Base-by-base conservation (phyloP, 2,888 invertebrate genomes). In the Macrosoma leucophasiata region DNA sequence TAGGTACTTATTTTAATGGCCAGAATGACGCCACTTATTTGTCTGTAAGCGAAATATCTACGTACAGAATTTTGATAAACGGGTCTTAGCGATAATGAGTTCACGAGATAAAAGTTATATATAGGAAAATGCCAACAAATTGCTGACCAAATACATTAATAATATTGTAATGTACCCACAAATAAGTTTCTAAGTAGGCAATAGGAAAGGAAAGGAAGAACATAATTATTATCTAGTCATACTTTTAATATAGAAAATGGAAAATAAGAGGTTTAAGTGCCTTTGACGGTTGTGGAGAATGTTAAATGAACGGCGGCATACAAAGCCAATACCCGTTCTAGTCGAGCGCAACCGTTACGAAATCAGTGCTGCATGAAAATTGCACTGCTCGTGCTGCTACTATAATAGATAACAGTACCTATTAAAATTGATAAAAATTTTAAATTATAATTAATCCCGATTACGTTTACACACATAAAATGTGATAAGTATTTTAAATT, bases 331-430 rank as follows among this genome's bases (percentile, higher is more conserved):
- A 78, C 76, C 68, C 75, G 82, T 82, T 82, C 78, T 76, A 78
- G 73, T 70, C 71, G 74, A 76, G 60, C 75, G 79, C 79, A 78
- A 75, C 81, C 79, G 81, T 82, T 82, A 81, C 76, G 76, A 81
- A 81, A 81, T 77, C 78, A 73, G 58, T 66, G 74, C 76, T 73
- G 74, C 78, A 79, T 81, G 74, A 78, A 81, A 77, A 77, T 71
- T 69, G 68, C 62, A 61, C 55, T 55, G 54, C 51, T 55, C 53
- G 51, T 39, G 35, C 29, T 43, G 35, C 43, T 36, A 36, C 26
- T 32, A 23, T 29, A 37, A 40, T 31, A 34, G 35, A 40, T 17
- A 36, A n/a, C n/a, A n/a, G n/a, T n/a, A n/a, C n/a, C n/a, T n/a
- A n/a, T n/a, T n/a, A n/a, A n/a, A n/a, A n/a, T n/a, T n/a, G n/a